phyloP scores from a whole-genome alignment of 2,888 invertebrate genomes.

The Pseudolycoriella hygida region DNA sequence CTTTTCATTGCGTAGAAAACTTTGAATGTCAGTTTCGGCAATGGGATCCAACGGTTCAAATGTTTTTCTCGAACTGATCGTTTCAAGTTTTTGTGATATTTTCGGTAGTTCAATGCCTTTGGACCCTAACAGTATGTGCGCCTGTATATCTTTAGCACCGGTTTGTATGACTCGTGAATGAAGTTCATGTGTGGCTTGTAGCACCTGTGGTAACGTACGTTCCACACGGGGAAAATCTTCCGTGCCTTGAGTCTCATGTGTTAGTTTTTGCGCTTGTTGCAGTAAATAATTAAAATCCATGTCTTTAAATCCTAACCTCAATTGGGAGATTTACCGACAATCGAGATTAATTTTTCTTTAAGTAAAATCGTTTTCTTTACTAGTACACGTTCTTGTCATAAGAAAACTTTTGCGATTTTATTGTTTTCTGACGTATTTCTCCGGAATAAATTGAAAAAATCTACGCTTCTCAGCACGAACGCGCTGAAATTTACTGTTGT shows the following conservation, averaged over 20 bases:
- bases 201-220: constrained; percentile 74
- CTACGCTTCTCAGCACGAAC: no score
- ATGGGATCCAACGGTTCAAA: constrained; percentile 81
- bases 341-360: no score
- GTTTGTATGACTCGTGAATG: constrained; percentile 74
- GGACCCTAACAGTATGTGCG: constrained; percentile 82
- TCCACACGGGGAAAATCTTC: constrained; percentile 74
- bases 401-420: no score
- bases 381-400: no score
- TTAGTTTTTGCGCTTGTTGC: constrained; percentile 81
- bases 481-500: no score
- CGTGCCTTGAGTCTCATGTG: constrained; percentile 72
- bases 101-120: constrained; percentile 88
- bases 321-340: no score
- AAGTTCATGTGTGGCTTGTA: constrained; percentile 78
- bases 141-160: constrained; percentile 79
- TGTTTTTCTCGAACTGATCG: constrained; percentile 68
- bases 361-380: no score
- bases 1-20: constrained; percentile 79
- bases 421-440: no score
- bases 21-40: constrained; percentile 78
- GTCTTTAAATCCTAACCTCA: constrained; percentile 1
- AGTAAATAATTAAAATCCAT: constrained; percentile 73
- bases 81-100: constrained; percentile 78
- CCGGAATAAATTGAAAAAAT: no score